Evolutionary conservation across 1,140 invertebrate species (phyloP).

Genomic region (roundworm (Caenorhabditis elegans)): DNA sequence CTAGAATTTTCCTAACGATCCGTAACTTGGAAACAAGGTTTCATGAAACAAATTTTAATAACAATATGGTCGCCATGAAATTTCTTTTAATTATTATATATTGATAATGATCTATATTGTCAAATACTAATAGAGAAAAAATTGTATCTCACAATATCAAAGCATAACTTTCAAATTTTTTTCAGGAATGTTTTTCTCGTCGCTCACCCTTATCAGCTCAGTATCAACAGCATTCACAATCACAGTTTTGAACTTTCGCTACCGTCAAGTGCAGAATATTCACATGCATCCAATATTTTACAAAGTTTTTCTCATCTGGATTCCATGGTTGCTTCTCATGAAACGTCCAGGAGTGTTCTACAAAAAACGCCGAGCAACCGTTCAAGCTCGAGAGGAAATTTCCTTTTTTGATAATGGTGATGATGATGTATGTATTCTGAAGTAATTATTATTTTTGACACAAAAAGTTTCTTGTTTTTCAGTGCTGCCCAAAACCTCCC

Average conservation of each 20-base stretch:
- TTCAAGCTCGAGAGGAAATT: background rate
- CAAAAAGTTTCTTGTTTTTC: too few species aligned
- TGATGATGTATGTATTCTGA: too few species aligned
- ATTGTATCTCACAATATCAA: too few species aligned
- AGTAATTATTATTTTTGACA: background rate
- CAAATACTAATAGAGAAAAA: too few species aligned
- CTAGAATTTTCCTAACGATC: too few species aligned
- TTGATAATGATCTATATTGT: too few species aligned
- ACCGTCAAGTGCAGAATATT: conserved; percentile 49
- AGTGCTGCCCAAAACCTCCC: conserved; percentile 34
- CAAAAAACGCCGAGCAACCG: background rate
- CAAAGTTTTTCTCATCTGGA: conserved; percentile 51
- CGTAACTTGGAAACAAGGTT: too few species aligned
- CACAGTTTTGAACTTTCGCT: conserved; percentile 50
- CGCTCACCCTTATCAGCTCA: conserved; percentile 50
- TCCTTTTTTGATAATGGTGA: conserved; percentile 41
- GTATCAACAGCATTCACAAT: conserved; percentile 55
- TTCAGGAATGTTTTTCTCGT: conserved; percentile 54
- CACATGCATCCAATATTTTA: conserved; percentile 47
- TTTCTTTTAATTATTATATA: too few species aligned
- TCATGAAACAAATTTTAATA: too few species aligned
- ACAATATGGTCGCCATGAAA: too few species aligned
- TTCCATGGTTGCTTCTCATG: conserved; percentile 55
- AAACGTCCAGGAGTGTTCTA: conserved; percentile 46
- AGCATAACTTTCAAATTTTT: background rate